Evolutionary conservation across 2,888 invertebrate genomes (phyloP), one percentile per base, ranked within the genome.

Genomic region (Drepana falcataria): DNA sequence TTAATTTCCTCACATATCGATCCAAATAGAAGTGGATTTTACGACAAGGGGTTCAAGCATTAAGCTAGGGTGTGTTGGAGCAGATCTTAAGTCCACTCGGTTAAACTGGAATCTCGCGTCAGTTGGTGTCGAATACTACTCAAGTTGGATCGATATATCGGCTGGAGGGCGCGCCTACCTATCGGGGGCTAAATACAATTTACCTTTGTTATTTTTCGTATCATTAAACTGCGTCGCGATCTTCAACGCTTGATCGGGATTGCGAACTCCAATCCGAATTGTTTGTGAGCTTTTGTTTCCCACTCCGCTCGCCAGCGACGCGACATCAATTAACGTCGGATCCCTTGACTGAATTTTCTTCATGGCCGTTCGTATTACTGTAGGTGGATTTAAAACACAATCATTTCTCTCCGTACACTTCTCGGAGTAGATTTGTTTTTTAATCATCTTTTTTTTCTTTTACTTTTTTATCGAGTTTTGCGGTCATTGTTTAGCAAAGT

Each of bases 161-260:
- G 75, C 75, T 69, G 68, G 74, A 75, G 83, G 81, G 79, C 74
- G 79, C 79, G 83, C 84, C 83, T 83, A 83, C 83, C 79, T 83
- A 82, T 76, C 75, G 78, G 79, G 73, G 81, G 83, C 85, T 89
- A 87, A 90, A 90, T 90, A 90, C 90, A 91, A 91, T 91, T 91
- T 90, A 89, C 91, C 90, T 90, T 89, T 90, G 91, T 91, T 91
- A 91, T 91, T 91, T 91, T 90, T 91, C 91, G 90, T 90, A 87
- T 91, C 91, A 91, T 91, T 91, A 89, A 91, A 90, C 88, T 89
- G 87, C 87, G 89, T 88, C 83, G 88, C 87, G 88, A 89, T 89
- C 87, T 83, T 83, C 81, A 87, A 86, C 84, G 85, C 84, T 86
- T 77, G 87, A 88, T 87, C 87, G 87, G 87, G 80, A 87, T 85